Evolutionary conservation across 2,888 invertebrate genomes (phyloP).

Genomic region (Platycnemis pennipes): DNA sequence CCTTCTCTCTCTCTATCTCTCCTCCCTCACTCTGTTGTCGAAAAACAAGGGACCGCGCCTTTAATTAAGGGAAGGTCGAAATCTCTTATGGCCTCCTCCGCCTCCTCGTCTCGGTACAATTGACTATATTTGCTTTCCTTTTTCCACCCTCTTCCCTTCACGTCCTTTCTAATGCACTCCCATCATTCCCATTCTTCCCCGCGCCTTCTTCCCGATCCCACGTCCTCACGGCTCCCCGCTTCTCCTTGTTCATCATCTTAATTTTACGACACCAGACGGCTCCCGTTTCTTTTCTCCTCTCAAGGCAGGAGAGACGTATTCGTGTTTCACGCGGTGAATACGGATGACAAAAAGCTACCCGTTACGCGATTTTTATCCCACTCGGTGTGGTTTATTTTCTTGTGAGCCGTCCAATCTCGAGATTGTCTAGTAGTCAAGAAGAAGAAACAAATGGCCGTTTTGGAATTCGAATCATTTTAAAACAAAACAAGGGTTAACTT

Average conservation of each 20-base stretch:
- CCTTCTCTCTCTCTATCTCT: neutral
- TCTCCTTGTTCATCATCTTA: neutral
- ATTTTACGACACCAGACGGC: neutral
- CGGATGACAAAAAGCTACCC: neutral
- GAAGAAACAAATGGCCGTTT: too few relatives aligned
- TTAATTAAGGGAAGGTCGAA: constrained; percentile 63
- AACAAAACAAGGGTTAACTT: too few relatives aligned
- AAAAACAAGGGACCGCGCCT: constrained; percentile 56
- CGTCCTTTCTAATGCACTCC: neutral
- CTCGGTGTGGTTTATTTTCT: neutral
- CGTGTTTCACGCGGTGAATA: neutral
- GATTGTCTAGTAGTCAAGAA: neutral
- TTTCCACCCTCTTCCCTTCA: neutral
- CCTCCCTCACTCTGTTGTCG: neutral
- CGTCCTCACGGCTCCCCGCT: neutral
- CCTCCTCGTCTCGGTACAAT: constrained; percentile 8
- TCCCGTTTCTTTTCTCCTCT: neutral
- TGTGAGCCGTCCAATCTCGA: neutral
- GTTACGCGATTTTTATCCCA: neutral
- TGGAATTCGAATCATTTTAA: too few relatives aligned
- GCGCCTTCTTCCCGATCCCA: neutral
- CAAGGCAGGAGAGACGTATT: neutral
- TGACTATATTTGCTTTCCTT: constrained; percentile 37
- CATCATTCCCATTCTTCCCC: too few relatives aligned
- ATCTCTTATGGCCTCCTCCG: neutral